Percentiles rank a stretch among this genome's conserved stretches.
Evolutionary conservation across 2,113 vertebrate genomes (phyloP).

Genomic region (Grallaria varia): DNA sequence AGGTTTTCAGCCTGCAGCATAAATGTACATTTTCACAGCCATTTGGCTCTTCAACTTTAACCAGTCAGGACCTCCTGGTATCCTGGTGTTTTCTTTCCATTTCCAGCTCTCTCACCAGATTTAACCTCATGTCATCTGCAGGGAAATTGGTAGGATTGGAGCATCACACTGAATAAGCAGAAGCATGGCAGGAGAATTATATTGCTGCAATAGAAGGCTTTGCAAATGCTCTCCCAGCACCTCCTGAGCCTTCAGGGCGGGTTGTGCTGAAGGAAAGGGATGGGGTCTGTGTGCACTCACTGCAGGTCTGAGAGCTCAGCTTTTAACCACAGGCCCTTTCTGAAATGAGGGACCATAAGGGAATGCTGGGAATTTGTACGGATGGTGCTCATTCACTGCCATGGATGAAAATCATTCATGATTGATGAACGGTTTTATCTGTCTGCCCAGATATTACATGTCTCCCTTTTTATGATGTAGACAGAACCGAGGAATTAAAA

Average conservation of each 20-base stretch:
- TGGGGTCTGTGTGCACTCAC: neutral
- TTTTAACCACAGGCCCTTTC: neutral
- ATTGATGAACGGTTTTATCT: neutral
- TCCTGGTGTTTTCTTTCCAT: neutral
- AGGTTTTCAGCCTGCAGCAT: neutral
- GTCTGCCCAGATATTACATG: neutral
- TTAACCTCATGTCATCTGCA: neutral
- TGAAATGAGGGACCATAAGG: neutral
- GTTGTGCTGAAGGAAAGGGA: neutral
- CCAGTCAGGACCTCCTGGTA: neutral
- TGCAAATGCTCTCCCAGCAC: neutral
- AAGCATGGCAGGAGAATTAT: rapidly evolving
- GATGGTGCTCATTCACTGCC: neutral
- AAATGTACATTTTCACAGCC: neutral
- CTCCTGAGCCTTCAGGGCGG: neutral
- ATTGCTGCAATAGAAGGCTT: neutral
- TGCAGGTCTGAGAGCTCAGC: neutral
- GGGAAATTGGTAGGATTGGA: neutral
- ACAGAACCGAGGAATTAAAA: neutral
- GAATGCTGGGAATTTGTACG: neutral
- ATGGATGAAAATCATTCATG: rapidly evolving
- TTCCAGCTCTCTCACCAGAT: neutral
- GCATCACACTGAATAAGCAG: neutral
- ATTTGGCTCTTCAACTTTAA: neutral
- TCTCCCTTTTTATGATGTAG: neutral